Conservation (phyloP, 2,113 vertebrate genomes). For the Camelus dromedarius region DNA sequence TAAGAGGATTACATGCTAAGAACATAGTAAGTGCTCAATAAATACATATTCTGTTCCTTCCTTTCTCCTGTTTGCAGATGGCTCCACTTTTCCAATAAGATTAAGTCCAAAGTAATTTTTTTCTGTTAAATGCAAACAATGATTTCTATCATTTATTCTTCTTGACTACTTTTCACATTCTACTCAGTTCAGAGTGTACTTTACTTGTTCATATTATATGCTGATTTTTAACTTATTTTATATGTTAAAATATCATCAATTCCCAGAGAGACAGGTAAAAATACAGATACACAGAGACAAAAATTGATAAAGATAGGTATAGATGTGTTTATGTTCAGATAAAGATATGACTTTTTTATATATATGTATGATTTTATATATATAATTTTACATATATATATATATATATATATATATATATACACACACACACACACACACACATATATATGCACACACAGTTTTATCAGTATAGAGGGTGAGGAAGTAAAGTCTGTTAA, state of each 20-base stretch:
- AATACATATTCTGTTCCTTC: background rate
- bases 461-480: background rate
- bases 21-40: background rate
- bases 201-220: background rate
- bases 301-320: background rate
- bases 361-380: background rate
- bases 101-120: background rate
- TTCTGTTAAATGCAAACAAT: background rate
- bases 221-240: background rate
- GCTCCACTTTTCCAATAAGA: background rate
- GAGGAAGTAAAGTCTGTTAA: background rate
- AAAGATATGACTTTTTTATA: background rate
- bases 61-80: background rate
- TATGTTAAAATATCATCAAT: constrained; percentile 8
- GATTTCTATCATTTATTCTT: background rate
- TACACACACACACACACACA: too few relatives aligned
- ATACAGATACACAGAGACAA: background rate
- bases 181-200: background rate
- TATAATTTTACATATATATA: background rate
- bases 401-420: too few relatives aligned
- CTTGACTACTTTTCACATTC: background rate
- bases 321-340: background rate
- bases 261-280: background rate
- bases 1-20: background rate
- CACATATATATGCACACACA: too few relatives aligned